These are phyloP conservation scores for Lacerta agilis DNA, from an alignment of 2,797 vertebrate species.

Conservation along the genomic window DNA sequence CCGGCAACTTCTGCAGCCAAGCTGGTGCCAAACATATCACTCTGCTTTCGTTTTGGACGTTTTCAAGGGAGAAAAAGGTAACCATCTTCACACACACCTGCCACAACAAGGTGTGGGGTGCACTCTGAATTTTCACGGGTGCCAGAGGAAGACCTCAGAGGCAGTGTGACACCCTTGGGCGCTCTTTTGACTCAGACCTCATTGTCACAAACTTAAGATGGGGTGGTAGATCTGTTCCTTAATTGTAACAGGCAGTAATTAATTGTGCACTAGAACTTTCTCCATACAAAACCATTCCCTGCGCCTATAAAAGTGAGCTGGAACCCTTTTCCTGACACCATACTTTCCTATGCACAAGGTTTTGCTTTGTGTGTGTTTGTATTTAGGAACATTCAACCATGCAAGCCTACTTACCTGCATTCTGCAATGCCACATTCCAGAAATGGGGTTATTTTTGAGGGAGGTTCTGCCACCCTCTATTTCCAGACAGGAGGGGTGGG, in stretches of 20 bases:
- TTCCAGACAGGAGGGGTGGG: background rate
- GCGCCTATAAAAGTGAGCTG: background rate
- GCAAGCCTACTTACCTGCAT: background rate
- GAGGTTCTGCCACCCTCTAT: background rate
- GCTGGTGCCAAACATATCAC: no score
- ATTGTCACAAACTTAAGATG: background rate
- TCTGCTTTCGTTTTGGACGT: no score
- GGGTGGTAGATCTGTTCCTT: background rate
- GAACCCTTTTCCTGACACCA: background rate
- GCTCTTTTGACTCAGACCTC: background rate
- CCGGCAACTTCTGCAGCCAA: no score
- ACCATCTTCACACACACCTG: no score
- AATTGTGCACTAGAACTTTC: background rate
- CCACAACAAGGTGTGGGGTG: background rate
- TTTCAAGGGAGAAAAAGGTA: no score
- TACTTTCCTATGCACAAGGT: background rate
- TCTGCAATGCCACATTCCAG: background rate
- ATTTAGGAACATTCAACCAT: background rate
- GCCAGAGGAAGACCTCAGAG: no score
- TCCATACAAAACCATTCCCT: background rate
- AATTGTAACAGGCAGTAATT: background rate
- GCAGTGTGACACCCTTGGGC: no score
- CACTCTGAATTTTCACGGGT: no score
- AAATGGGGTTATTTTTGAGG: background rate
- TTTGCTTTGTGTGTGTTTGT: background rate